A percentile compares a stretch with the other conserved stretches of the same genome.
Evolutionary conservation across 2,888 invertebrate species (phyloP).

Genomic region (Thumatha senex): DNA sequence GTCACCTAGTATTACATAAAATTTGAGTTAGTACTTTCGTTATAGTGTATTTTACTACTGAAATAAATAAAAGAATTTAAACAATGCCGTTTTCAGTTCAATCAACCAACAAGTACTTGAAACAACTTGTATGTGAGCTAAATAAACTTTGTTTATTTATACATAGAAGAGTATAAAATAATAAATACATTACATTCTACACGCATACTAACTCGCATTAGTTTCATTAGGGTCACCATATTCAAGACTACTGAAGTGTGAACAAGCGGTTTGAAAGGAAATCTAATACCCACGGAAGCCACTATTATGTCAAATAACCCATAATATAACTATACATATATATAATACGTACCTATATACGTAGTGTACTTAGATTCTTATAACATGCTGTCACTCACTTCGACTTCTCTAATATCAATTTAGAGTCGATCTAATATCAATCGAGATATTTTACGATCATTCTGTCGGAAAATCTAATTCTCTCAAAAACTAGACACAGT

Average conservation of each 20-base stretch:
- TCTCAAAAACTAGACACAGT: neutral
- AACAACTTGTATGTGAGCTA: too few species aligned
- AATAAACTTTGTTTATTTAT: too few species aligned
- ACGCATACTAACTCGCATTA: neutral
- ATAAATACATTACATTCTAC: too few species aligned
- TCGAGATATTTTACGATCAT: constrained; percentile 28
- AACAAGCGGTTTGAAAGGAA: constrained; percentile 50
- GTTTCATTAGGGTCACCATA: constrained; percentile 22
- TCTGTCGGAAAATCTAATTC: constrained; percentile 23
- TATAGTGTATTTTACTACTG: too few species aligned
- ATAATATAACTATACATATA: constrained; percentile 11
- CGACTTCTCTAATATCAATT: constrained; percentile 21
- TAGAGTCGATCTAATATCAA: constrained; percentile 25
- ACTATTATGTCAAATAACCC: constrained; percentile 39
- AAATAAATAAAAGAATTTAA: too few species aligned
- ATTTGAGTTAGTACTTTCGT: too few species aligned
- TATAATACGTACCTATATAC: neutral
- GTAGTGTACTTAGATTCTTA: neutral
- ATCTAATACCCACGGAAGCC: constrained; percentile 69
- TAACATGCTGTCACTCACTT: neutral
- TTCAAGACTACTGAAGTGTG: constrained; percentile 46
- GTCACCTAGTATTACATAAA: too few species aligned
- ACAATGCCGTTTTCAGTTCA: too few species aligned
- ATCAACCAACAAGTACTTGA: too few species aligned
- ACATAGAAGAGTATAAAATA: too few species aligned